phyloP scores from a whole-genome alignment of 2,888 invertebrate species.

The Heliconius cydno region DNA sequence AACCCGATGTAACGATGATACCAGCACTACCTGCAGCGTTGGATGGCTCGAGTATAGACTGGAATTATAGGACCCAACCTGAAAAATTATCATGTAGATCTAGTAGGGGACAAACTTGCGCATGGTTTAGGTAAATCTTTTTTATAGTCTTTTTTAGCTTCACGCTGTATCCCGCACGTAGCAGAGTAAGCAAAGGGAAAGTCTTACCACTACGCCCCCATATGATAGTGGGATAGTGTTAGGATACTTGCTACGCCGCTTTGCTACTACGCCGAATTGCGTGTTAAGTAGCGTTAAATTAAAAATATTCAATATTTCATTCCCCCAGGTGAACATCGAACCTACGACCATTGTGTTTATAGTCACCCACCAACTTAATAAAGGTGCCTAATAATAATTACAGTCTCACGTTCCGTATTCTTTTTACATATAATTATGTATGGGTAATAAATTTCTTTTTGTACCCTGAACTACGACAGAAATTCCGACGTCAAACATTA shows the following conservation, averaged over 20 bases:
- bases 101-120: conserved; percentile 81
- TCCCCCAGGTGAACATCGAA: not conserved
- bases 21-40: conserved; percentile 86
- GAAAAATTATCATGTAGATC: conserved; percentile 85
- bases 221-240: not conserved
- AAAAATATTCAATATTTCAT: not conserved
- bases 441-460: no score
- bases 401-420: not conserved
- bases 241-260: no score
- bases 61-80: conserved; percentile 87
- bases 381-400: not conserved
- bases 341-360: not conserved
- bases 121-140: conserved; percentile 79
- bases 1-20: conserved; percentile 86
- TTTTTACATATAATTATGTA: no score
- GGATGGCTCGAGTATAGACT: conserved; percentile 86
- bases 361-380: no score
- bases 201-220: no score
- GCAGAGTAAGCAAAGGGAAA: not conserved
- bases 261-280: not conserved
- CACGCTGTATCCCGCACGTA: not conserved
- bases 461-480: no score
- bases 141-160: not conserved
- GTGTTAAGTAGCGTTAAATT: not conserved
- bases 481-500: no score